These are phyloP conservation scores for Heliconius melpomene DNA, from an alignment of 1,140 invertebrate species.

Conservation along the genomic window DNA sequence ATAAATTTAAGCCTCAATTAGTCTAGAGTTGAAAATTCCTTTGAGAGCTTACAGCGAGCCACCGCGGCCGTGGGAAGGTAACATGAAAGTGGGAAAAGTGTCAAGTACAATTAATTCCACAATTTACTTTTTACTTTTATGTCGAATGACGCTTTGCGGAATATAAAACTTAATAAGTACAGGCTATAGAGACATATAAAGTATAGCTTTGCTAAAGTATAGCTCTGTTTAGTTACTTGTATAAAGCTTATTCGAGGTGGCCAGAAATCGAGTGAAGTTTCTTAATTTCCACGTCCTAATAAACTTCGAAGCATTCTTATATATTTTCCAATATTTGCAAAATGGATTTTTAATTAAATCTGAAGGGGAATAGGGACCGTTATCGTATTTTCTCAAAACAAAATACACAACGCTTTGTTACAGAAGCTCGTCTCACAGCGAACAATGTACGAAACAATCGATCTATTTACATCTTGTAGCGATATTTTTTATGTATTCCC, in stretches of 20 bases:
- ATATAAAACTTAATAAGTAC: not conserved
- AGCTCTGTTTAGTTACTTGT: no score
- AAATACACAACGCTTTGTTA: not conserved
- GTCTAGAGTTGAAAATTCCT: slow-evolving; percentile 12
- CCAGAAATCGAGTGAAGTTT: no score
- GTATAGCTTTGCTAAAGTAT: no score
- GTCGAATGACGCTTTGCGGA: not conserved
- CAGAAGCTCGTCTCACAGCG: not conserved
- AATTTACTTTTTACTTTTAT: slow-evolving; percentile 6
- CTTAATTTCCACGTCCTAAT: no score
- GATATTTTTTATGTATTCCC: slow-evolving; percentile 4
- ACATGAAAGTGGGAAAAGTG: slow-evolving; percentile 25
- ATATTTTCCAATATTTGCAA: slow-evolving; percentile 5
- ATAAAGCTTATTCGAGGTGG: no score
- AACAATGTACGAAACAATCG: slow-evolving; percentile 5
- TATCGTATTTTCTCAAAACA: not conserved
- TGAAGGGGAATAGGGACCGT: not conserved
- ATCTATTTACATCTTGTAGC: slow-evolving; percentile 9
- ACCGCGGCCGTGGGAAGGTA: slow-evolving; percentile 20
- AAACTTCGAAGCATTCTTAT: not conserved
- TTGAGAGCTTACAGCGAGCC: slow-evolving; percentile 29
- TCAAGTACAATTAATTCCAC: slow-evolving; percentile 23
- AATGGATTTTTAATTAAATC: slow-evolving; percentile 11
- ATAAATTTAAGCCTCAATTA: not conserved
- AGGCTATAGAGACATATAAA: not conserved